Percentiles rank a stretch among this genome's conserved stretches.
Evolutionary conservation across 1,140 invertebrate species (phyloP).

Genomic region (Bombus breviceps): DNA sequence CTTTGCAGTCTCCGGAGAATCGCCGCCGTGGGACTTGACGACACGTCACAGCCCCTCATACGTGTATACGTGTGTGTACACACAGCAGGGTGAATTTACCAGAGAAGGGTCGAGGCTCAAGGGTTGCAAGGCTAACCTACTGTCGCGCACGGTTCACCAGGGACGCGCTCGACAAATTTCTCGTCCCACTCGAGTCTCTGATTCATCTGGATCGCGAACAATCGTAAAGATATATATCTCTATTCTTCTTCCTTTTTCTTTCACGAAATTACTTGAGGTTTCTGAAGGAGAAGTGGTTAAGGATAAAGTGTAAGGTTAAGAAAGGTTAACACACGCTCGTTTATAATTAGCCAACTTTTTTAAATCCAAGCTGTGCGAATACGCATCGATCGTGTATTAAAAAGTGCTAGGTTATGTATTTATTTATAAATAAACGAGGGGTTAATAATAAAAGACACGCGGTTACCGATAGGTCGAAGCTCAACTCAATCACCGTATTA

Average conservation of each 20-base stretch:
- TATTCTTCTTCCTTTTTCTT: background rate
- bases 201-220: conserved; percentile 39
- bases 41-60: conserved; percentile 56
- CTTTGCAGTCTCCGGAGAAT: conserved; percentile 65
- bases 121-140: conserved; percentile 68
- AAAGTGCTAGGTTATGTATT: background rate
- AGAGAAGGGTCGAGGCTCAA: conserved; percentile 63
- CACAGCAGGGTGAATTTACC: conserved; percentile 44
- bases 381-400: conserved; percentile 7
- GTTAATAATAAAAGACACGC: conserved; percentile 20
- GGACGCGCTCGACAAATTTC: conserved; percentile 63
- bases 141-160: conserved; percentile 62
- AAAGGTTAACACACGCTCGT: conserved; percentile 33
- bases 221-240: background rate
- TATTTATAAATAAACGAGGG: conserved; percentile 27
- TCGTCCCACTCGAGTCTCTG: conserved; percentile 34
- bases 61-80: conserved; percentile 7
- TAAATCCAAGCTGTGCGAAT: background rate
- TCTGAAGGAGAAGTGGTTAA: background rate
- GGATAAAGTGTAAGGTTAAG: background rate
- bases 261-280: too few relatives aligned
- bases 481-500: background rate
- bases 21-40: conserved; percentile 57
- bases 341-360: conserved; percentile 18
- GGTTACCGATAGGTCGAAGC: background rate